These are phyloP conservation scores for Hexactinellida sp. DNA, from an alignment of 37 sponge, comb jelly and placozoan species.

Conservation along the genomic window DNA sequence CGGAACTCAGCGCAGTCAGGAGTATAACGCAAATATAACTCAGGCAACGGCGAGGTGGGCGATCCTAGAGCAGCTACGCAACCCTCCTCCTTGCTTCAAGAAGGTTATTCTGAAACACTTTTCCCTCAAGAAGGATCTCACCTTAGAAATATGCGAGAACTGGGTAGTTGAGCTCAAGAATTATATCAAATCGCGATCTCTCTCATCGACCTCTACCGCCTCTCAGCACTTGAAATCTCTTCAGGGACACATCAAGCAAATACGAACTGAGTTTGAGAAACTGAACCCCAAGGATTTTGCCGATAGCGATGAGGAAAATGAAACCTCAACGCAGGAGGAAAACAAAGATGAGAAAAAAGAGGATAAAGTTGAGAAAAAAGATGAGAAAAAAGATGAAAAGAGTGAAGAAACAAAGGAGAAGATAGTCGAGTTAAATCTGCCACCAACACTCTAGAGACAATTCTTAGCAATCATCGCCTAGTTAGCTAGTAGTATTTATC, in stretches of 20 bases:
- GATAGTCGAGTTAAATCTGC: not conserved
- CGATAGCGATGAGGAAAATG: not conserved
- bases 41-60: constrained; percentile 72
- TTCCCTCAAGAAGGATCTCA: constrained; percentile 34
- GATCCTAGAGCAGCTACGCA: constrained; percentile 60
- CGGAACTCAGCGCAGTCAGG: constrained; percentile 54
- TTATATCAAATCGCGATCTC: not conserved
- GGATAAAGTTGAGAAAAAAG: not conserved
- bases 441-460: constrained; percentile 8
- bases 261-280: constrained; percentile 31
- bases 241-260: constrained; percentile 20
- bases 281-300: constrained; percentile 19
- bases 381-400: not conserved
- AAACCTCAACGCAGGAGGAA: not conserved
- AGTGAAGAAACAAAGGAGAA: not conserved
- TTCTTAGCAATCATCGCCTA: constrained; percentile 17
- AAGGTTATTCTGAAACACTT: constrained; percentile 66
- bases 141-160: constrained; percentile 21
- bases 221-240: constrained; percentile 23
- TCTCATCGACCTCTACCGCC: not conserved
- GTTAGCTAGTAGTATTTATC: constrained; percentile 14
- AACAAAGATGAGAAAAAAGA: not conserved
- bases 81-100: constrained; percentile 72
- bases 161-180: constrained; percentile 15
- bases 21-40: constrained; percentile 62